Conservation (phyloP, 2,797 vertebrate species). For the Melanotaenia pygmaea region DNA sequence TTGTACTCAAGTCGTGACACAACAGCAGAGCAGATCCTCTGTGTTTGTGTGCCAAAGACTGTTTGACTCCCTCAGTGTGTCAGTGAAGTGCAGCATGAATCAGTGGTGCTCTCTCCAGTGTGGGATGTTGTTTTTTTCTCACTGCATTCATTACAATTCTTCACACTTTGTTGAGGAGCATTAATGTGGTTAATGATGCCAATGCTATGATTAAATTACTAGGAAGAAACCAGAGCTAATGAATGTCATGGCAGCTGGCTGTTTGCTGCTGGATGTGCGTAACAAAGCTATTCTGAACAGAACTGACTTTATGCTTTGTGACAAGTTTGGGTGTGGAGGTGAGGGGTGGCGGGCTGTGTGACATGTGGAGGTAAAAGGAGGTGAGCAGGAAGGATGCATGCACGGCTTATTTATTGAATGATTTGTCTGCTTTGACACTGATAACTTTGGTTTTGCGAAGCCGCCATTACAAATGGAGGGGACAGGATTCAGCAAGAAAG, state of each 20-base stretch:
- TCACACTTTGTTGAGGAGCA: slow-evolving; percentile 26
- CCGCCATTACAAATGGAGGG: slow-evolving; percentile 15
- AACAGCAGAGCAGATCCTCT: slow-evolving; percentile 39
- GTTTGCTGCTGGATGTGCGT: slow-evolving; percentile 54
- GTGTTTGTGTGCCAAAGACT: slow-evolving; percentile 13
- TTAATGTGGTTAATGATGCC: slow-evolving; percentile 46
- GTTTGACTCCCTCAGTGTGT: slow-evolving; percentile 27
- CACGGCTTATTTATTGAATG: slow-evolving; percentile 19
- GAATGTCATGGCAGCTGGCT: slow-evolving; percentile 29
- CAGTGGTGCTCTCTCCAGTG: slow-evolving; percentile 31
- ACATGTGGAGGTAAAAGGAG: slow-evolving; percentile 13
- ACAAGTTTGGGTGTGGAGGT: slow-evolving; percentile 12
- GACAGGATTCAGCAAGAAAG: slow-evolving; percentile 22
- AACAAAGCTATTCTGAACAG: slow-evolving; percentile 46
- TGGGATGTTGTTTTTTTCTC: slow-evolving; percentile 40
- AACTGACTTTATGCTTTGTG: slow-evolving; percentile 49
- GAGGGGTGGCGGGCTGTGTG: not conserved
- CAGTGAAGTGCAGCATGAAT: slow-evolving; percentile 42
- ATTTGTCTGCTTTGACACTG: slow-evolving; percentile 20
- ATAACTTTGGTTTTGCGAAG: slow-evolving; percentile 40
- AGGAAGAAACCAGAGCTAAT: slow-evolving; percentile 43
- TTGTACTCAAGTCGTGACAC: slow-evolving; percentile 35
- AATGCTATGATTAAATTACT: slow-evolving; percentile 51
- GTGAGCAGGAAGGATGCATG: slow-evolving; percentile 8
- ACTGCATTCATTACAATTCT: slow-evolving; percentile 55